These are phyloP conservation scores for Coregonus ussuriensis DNA, from an alignment of 2,797 vertebrate genomes.

Conservation along the genomic window DNA sequence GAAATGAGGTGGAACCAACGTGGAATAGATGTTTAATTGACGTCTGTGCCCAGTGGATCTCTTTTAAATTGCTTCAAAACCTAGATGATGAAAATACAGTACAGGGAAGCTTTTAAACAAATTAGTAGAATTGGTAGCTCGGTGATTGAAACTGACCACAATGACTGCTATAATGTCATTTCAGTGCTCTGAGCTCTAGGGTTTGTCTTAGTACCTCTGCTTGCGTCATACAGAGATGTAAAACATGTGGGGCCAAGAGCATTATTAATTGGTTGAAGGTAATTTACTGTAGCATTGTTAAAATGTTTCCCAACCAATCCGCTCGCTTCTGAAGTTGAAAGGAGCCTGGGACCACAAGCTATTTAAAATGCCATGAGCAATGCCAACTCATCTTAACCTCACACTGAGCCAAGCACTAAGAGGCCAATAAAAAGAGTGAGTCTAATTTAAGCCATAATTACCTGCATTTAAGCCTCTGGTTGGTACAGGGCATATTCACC, in stretches of 20 bases:
- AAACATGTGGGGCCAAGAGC: constrained; percentile 23
- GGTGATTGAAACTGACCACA: not conserved
- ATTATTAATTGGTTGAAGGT: constrained; percentile 57
- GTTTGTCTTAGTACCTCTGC: not conserved
- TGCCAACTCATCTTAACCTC: constrained; percentile 54
- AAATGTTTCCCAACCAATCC: constrained; percentile 52
- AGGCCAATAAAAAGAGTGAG: constrained; percentile 63
- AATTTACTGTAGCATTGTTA: constrained; percentile 58
- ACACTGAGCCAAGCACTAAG: constrained; percentile 47
- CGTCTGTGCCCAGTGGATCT: no score
- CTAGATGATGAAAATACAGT: not conserved
- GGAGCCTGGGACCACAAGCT: constrained; percentile 57
- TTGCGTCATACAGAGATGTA: constrained; percentile 1
- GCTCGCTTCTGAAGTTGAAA: constrained; percentile 49
- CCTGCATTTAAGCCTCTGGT: constrained; percentile 47
- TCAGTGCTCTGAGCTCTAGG: not conserved
- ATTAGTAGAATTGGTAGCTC: not conserved
- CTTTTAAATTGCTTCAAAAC: not conserved
- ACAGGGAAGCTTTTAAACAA: not conserved
- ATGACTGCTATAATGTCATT: not conserved
- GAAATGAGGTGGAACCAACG: no score
- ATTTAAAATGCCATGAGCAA: constrained; percentile 56
- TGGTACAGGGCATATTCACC: constrained; percentile 50
- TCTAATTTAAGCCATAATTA: constrained; percentile 55
- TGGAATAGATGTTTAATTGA: no score